Evolutionary conservation across 2,888 invertebrate species (phyloP).

Genomic region (Achlya flavicornis): DNA sequence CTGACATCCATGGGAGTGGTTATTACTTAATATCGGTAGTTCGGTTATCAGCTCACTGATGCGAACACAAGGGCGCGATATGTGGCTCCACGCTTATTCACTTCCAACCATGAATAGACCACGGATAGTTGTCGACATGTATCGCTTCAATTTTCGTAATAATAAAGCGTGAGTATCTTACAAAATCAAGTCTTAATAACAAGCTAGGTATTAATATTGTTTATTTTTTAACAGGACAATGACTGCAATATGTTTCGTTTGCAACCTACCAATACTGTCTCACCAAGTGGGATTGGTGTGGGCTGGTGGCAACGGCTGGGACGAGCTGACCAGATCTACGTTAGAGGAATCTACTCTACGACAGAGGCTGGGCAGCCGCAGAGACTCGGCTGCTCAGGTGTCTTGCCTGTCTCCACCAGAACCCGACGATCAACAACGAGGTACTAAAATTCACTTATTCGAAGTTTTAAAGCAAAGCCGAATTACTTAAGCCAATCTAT

Average conservation of each 20-base stretch:
- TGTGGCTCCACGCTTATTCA: conserved; percentile 61
- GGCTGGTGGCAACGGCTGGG: conserved; percentile 97
- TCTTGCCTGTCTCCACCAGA: conserved; percentile 93
- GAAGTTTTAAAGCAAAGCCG: not conserved
- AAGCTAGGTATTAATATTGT: not conserved
- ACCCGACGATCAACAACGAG: conserved; percentile 84
- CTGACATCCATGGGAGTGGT: conserved; percentile 69
- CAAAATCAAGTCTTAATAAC: not conserved
- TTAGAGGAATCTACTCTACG: conserved; percentile 92
- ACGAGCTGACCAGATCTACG: conserved; percentile 94
- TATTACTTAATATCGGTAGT: conserved; percentile 76
- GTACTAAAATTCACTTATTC: conserved; percentile 45
- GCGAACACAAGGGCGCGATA: conserved; percentile 74
- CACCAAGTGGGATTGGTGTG: conserved; percentile 97
- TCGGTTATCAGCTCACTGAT: conserved; percentile 74
- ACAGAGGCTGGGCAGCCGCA: conserved; percentile 92
- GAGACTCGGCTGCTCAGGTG: conserved; percentile 96
- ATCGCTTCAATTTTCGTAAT: conserved; percentile 67
- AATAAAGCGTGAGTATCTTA: conserved; percentile 73
- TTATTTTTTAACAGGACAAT: conserved; percentile 88
- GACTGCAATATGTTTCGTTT: conserved; percentile 97
- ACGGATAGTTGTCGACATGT: conserved; percentile 55
- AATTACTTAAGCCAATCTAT: not conserved
- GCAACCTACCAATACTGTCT: conserved; percentile 96
- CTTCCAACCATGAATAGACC: conserved; percentile 47